Evolutionary conservation across 2,113 vertebrate genomes (phyloP), one percentile per base, ranked within the genome.

Genomic region (Bubo bubo): DNA sequence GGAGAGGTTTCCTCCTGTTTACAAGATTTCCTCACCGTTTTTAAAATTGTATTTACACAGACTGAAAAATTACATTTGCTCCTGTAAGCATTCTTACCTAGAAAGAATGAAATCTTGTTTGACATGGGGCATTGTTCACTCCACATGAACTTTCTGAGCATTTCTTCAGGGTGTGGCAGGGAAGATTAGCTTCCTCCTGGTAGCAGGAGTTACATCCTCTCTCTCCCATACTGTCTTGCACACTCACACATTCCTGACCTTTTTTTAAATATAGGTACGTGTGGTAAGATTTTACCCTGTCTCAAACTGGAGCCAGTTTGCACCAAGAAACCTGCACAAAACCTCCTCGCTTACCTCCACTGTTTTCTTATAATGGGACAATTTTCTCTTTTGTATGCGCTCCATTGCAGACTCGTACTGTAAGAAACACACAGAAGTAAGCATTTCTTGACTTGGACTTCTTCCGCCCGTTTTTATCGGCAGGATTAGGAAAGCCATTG

Each of bases 321-420:
- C 56, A 23, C 6, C 32, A 73, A 79, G 45, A 66, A 66, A 50
- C 6, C 22, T 60, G 24, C 73, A 34, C 53, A 66, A 53, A n/a
- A 55, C 47, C 45, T 56, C 55, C 58, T 24, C 70, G 34, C 98
- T 98, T 97, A 99, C 99, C 76, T 99, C 99, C 96, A 98, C 98
- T 39, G 99, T 98, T 97, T 99, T 99, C 98, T 99, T 99, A 81
- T 99, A 99, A 26, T 99, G 97, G 3, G 98, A 98, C 71, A 99
- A 95, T 93, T 99, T 99, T 96, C 74, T 98, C 98, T 99, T 99
- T 19, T 99, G 99, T 52, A 98, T 93, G 4, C 98, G 98, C 49
- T 99, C 99, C 99, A 99, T 99, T 19, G 98, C 97, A 16, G 80
- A 96, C 93, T 99, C 99, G 1, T 98, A 99, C 99, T 99, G 97